phyloP scores from a whole-genome alignment of 2,113 vertebrate genomes.

The Zosterops borbonicus region DNA sequence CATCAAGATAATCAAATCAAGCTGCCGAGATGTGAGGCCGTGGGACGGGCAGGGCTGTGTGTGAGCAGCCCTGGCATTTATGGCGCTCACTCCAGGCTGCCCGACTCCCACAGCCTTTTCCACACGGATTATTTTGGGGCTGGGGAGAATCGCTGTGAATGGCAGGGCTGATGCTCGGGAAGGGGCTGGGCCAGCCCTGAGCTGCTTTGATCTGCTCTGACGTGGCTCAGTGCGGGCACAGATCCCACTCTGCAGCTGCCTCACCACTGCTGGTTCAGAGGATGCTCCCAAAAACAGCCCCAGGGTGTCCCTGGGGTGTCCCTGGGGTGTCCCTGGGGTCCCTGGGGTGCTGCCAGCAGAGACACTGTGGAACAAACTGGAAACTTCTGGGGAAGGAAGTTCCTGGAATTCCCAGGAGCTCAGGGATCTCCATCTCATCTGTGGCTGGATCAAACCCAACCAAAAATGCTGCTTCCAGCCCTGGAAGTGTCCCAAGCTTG shows the following conservation, averaged over 20 bases:
- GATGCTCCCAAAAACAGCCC: neutral
- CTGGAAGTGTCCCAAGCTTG: neutral
- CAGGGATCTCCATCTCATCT: neutral
- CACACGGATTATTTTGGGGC: neutral
- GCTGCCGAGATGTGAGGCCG: neutral
- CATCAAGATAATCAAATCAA: slow-evolving; percentile 38
- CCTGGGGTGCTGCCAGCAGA: neutral
- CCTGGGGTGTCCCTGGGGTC: neutral
- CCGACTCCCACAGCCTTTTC: neutral
- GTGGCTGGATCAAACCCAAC: neutral
- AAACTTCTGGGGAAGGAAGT: neutral
- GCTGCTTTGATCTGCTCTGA: neutral
- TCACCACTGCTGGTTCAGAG: no score
- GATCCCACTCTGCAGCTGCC: neutral
- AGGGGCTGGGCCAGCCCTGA: neutral
- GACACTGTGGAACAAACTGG: neutral
- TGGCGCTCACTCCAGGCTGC: neutral
- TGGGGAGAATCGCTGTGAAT: neutral
- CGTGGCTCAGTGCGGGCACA: neutral
- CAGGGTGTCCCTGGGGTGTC: neutral
- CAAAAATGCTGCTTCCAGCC: neutral
- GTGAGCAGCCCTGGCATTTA: neutral
- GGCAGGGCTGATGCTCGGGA: neutral
- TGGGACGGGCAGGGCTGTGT: neutral
- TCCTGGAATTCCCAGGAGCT: neutral